phyloP scores from a whole-genome alignment of 2,888 invertebrate genomes.

The Acronicta leporina region DNA sequence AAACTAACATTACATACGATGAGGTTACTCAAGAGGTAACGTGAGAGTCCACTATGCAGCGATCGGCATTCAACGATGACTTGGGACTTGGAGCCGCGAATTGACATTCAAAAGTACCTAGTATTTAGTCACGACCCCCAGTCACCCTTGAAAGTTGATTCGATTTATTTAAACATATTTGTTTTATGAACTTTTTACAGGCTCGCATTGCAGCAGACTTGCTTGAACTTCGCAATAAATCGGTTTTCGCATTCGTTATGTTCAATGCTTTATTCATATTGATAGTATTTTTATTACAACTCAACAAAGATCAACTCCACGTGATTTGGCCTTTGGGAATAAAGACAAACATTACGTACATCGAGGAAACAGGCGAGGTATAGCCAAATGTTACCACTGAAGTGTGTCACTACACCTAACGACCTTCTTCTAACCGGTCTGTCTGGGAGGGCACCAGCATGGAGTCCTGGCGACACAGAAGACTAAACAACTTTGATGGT shows the following conservation, averaged over 20 bases:
- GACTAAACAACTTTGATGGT: slow-evolving; percentile 78
- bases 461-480: slow-evolving; percentile 80
- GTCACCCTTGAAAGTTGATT: slow-evolving; percentile 89
- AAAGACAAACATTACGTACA: slow-evolving; percentile 97
- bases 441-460: slow-evolving; percentile 88
- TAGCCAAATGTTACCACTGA: slow-evolving; percentile 83
- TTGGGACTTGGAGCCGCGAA: slow-evolving; percentile 61
- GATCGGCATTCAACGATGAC: slow-evolving; percentile 87
- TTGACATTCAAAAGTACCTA: slow-evolving; percentile 24
- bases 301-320: slow-evolving; percentile 99
- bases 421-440: slow-evolving; percentile 88
- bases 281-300: slow-evolving; percentile 99
- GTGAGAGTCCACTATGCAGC: slow-evolving; percentile 81
- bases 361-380: slow-evolving; percentile 98
- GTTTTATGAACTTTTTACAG: slow-evolving; percentile 90
- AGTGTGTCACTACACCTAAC: slow-evolving; percentile 87
- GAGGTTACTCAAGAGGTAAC: slow-evolving; percentile 97
- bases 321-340: slow-evolving; percentile 99
- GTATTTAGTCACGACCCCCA: slow-evolving; percentile 76
- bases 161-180: slow-evolving; percentile 74
- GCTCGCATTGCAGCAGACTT: slow-evolving; percentile 96
- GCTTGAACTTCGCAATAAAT: slow-evolving; percentile 98
- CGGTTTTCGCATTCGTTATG: slow-evolving; percentile 99
- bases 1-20: slow-evolving; percentile 97
- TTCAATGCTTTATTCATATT: slow-evolving; percentile 99